Evolutionary conservation across 2,888 invertebrate species (phyloP).

Genomic region (Clunio marinus): DNA sequence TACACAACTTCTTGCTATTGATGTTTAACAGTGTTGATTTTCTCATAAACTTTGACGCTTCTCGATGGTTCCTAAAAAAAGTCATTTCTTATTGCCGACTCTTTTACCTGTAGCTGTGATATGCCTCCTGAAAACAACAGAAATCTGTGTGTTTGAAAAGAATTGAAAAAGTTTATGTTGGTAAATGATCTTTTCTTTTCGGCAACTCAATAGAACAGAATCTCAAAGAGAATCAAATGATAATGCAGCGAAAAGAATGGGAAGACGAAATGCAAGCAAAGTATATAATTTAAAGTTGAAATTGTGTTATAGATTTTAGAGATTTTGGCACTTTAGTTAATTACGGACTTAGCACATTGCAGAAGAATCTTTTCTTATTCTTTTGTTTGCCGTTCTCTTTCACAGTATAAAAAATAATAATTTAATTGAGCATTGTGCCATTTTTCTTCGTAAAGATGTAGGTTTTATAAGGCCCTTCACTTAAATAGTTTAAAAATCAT

Average conservation of each 20-base stretch:
- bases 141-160: too few relatives aligned
- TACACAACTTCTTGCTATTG: too few relatives aligned
- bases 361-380: conserved; percentile 20
- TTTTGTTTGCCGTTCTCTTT: conserved; percentile 8
- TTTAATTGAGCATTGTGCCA: conserved; percentile 36
- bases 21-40: too few relatives aligned
- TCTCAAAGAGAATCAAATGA: conserved; percentile 17
- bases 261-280: background rate
- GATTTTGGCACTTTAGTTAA: conserved; percentile 39
- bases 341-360: conserved; percentile 36
- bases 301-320: conserved; percentile 39
- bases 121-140: too few relatives aligned
- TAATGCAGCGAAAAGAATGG: conserved; percentile 5
- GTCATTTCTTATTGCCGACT: too few relatives aligned
- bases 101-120: too few relatives aligned
- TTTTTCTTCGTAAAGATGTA: conserved; percentile 37
- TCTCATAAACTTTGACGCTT: too few relatives aligned
- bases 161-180: conserved; percentile 18
- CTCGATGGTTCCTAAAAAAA: too few relatives aligned
- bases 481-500: background rate
- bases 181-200: conserved; percentile 24
- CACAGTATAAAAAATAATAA: conserved; percentile 9
- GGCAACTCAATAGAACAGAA: background rate
- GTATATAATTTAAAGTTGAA: conserved; percentile 34
- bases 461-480: conserved; percentile 14